Evolutionary conservation across 92 coral and sea anemone species (phyloP), one percentile per base, ranked within the genome.

Genomic region (Micromussa lordhowensis): DNA sequence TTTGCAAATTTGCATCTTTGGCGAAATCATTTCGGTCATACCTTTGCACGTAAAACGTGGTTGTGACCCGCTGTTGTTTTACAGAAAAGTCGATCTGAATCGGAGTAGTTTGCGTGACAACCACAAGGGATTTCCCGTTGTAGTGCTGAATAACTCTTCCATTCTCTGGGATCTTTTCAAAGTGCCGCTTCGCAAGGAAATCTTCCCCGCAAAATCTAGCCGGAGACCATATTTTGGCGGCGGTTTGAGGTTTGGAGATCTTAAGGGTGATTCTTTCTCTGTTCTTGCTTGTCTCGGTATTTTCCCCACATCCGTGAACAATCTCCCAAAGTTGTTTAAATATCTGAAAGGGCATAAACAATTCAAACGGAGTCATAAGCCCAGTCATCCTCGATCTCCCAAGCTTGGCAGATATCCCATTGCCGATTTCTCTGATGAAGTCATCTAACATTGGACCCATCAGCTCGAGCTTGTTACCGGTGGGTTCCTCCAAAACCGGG

Each of bases 341-440:
- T 7, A 88, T 72, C 17, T 34, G 59, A 38, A 66, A 91, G 0
- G 94, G 94, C 84, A 92, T 64, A 44, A 83, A 80, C 26, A 92
- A 40, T 0, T 70, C 84, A 24, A 22, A 19, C 0, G 94, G 89
- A 12, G 86, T 29, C 88, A 87, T 82, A 26, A 91, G 77, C 8
- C 94, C 93, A 30, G 91, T 91, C 83, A 86, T 86, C 24, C 93
- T 82, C 0, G 91, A 91, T 44, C 94, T 49, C 28, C 91, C 77
- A 8, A 91, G 91, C 36, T 91, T 87, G 11, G 88, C 53, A 15
- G 29, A 19, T 3, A 87, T 48, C 8, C 64, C 40, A 24, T 19
- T 10, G n/a, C 94, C 94, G 11, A 92, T 78, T 64, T 88, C 92
- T 8, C 77, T 75, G 11, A 92, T 21, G 54, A 36, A 92, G 15